These are phyloP conservation scores for Colossoma macropomum DNA, from an alignment of 2,113 vertebrate genomes.

Conservation along the genomic window DNA sequence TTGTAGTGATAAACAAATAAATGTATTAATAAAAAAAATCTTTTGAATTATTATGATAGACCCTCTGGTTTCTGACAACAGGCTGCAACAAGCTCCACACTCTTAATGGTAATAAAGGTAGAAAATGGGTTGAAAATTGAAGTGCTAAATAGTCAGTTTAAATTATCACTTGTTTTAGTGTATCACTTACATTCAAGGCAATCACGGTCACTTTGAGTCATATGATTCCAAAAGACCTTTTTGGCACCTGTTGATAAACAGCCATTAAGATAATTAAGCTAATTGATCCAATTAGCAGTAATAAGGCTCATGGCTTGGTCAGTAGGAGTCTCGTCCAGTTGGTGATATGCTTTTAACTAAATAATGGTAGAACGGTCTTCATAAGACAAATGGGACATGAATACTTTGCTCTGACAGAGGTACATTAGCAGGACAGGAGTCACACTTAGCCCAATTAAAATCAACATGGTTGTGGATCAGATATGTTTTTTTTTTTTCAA, in stretches of 20 bases:
- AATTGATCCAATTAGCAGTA: neutral
- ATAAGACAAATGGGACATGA: neutral
- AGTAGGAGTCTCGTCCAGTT: neutral
- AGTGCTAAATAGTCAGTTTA: neutral
- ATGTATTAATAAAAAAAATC: no score
- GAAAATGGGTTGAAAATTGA: neutral
- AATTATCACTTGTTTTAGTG: neutral
- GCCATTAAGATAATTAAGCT: slow-evolving; percentile 2
- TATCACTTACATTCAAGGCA: neutral
- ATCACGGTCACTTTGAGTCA: neutral
- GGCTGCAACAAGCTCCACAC: neutral
- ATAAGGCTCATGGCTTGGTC: neutral
- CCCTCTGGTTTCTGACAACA: no score
- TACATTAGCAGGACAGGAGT: neutral
- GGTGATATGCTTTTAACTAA: slow-evolving; percentile 1
- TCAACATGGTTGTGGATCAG: neutral
- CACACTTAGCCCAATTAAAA: neutral
- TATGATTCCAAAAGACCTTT: neutral
- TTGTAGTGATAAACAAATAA: no score
- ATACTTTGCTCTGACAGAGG: neutral
- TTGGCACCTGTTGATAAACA: slow-evolving; percentile 1
- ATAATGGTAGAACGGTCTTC: neutral
- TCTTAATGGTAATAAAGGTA: neutral
- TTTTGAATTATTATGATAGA: no score
- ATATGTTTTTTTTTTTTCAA: neutral